These are phyloP conservation scores for Polypedilum vanderplanki DNA, from an alignment of 1,140 invertebrate genomes.

Conservation along the genomic window DNA sequence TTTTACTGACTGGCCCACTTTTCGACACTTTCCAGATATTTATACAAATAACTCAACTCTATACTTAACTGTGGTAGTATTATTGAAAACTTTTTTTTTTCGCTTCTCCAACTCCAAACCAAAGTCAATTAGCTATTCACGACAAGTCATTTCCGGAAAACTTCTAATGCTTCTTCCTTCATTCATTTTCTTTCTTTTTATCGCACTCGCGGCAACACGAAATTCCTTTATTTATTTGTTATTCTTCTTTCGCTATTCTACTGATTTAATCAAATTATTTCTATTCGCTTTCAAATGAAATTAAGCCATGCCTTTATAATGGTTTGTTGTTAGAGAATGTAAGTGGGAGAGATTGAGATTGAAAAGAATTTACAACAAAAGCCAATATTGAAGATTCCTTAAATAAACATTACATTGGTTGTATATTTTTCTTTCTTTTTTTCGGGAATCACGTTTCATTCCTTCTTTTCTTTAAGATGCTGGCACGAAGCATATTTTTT, in stretches of 20 bases:
- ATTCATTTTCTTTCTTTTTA: neutral
- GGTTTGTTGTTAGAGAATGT: neutral
- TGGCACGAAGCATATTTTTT: too few species aligned
- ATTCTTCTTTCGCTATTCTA: too few species aligned
- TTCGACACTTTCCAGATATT: neutral
- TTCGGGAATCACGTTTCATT: too few species aligned
- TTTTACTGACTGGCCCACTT: neutral
- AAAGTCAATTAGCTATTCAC: conserved; percentile 1
- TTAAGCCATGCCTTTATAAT: conserved; percentile 14
- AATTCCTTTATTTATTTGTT: neutral
- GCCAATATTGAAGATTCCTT: neutral
- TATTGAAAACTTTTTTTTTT: neutral
- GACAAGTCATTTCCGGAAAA: conserved; percentile 15
- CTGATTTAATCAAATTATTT: conserved; percentile 20
- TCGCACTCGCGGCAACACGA: neutral
- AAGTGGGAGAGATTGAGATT: neutral
- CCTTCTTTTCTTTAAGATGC: too few species aligned
- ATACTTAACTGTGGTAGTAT: neutral
- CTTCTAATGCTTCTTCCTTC: neutral
- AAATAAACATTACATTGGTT: too few species aligned
- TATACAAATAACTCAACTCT: too few species aligned
- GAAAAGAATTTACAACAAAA: neutral
- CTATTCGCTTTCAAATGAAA: conserved; percentile 17
- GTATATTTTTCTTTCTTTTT: too few species aligned
- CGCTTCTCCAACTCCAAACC: neutral